phyloP scores from a whole-genome alignment of 1,140 invertebrate genomes.

The Dendrolimus punctatus region DNA sequence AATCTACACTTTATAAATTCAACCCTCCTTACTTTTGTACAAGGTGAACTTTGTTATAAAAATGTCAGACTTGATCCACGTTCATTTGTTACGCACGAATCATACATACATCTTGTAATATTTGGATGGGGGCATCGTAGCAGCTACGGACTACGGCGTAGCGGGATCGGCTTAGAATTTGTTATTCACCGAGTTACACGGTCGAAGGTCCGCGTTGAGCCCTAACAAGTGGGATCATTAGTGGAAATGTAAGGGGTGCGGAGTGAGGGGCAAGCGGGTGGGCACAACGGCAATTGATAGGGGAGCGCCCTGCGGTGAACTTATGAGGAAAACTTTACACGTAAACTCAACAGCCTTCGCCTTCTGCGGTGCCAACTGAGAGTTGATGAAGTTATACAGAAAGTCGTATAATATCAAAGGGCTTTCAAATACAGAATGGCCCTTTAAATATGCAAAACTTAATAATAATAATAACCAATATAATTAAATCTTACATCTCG shows the following conservation, averaged over 20 bases:
- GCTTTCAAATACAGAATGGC: constrained; percentile 4
- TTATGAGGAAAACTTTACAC: constrained; percentile 66
- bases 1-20: too few species aligned
- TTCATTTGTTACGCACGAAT: too few species aligned
- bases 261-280: constrained; percentile 10
- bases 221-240: constrained; percentile 70
- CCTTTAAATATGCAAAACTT: constrained; percentile 1
- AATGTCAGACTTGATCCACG: too few species aligned
- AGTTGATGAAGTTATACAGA: constrained; percentile 34
- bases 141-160: constrained; percentile 21
- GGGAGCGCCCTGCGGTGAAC: constrained; percentile 57
- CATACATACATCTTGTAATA: constrained; percentile 15
- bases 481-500: too few species aligned
- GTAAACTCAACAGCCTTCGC: constrained; percentile 43
- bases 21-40: too few species aligned
- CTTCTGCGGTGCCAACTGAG: constrained; percentile 42
- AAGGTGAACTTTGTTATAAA: too few species aligned
- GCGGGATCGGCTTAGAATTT: constrained; percentile 48
- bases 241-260: constrained; percentile 36
- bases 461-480: neutral
- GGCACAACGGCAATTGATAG: constrained; percentile 54
- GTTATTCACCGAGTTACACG: constrained; percentile 65
- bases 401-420: constrained; percentile 12
- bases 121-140: constrained; percentile 13
- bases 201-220: constrained; percentile 57